Evolutionary conservation across 2,797 vertebrate species (phyloP), one percentile per base, ranked within the genome.

Genomic region (Synaphobranchus kaupii): DNA sequence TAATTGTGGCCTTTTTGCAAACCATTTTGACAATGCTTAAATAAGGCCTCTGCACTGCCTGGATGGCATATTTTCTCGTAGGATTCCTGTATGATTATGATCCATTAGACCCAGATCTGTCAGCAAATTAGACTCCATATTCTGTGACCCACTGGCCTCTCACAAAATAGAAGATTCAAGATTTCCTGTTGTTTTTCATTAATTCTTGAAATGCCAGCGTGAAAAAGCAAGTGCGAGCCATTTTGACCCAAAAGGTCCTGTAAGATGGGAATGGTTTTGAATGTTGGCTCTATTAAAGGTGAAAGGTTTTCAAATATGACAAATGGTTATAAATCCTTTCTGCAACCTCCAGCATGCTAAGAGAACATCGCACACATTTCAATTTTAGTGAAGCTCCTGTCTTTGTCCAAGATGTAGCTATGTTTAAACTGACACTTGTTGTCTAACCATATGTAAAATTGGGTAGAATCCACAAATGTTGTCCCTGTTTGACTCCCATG

Each of bases 401-500:
- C 25, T 66, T 1, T 2, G 1, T 15, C 68, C 68, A 10, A 34
- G 12, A 66, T 66, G 60, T 1, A 60, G 6, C 22, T 28, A 39
- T 39, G 39, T 39, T 39, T 12, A 31, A 34, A 8, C 68, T 60
- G 58, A 17, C 58, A 56, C 54, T 56, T 39, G 39, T 4, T 60
- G 58, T 60, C 15, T 22, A 17, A 22, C 58, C 58, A 60, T 12
- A 15, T 13, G 28, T 73, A 31, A 68, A 68, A 73, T 73, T 73
- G 28, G 28, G 28, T 34, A 10, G 22, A 73, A 4, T 34, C 68
- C 7, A 10, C 31, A 34, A 31, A 78, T 68, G 83, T 71, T 88
- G 50, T 87, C 63, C 48, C 56, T 78, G 25, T 90, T 10, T 83
- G 78, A 39, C 31, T 82, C 86, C 82, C 85, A 83, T 88, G 86